Conservation (phyloP, 2,113 vertebrate genomes). For the Dicentrarchus labrax region DNA sequence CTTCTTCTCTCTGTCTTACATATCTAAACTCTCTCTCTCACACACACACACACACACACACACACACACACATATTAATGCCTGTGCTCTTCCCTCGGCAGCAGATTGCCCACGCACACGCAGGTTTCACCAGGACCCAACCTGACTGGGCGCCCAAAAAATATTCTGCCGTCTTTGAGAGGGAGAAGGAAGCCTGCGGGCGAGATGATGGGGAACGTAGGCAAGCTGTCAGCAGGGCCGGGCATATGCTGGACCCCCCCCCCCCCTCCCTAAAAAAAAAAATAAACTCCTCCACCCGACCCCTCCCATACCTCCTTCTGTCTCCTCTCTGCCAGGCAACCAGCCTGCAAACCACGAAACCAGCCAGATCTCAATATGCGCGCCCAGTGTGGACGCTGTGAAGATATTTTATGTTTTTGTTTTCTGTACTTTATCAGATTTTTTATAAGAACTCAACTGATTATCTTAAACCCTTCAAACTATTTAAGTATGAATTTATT, state of each 20-base stretch:
- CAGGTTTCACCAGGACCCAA: conserved; percentile 74
- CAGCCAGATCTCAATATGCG: neutral
- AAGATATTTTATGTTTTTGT: neutral
- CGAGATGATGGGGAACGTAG: conserved; percentile 69
- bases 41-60: conserved; percentile 39
- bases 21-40: conserved; percentile 25
- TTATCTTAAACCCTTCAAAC: too few species aligned
- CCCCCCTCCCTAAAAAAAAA: conserved; percentile 15
- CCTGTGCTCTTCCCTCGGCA: conserved; percentile 37
- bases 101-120: conserved; percentile 69
- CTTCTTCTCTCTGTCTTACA: conserved; percentile 50
- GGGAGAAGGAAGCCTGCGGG: conserved; percentile 77
- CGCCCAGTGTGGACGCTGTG: neutral
- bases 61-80: conserved; percentile 46
- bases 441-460: too few species aligned
- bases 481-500: too few species aligned
- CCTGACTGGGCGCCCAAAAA: conserved; percentile 68
- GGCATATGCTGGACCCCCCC: conserved; percentile 80
- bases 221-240: conserved; percentile 82
- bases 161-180: conserved; percentile 66
- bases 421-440: too few species aligned
- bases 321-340: conserved; percentile 54
- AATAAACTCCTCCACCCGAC: conserved; percentile 10
- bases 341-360: conserved; percentile 39
- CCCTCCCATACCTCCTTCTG: conserved; percentile 64